Evolutionary conservation across 2,888 invertebrate species (phyloP), one percentile per base, ranked within the genome.

Genomic region (Drosophila meridiana): DNA sequence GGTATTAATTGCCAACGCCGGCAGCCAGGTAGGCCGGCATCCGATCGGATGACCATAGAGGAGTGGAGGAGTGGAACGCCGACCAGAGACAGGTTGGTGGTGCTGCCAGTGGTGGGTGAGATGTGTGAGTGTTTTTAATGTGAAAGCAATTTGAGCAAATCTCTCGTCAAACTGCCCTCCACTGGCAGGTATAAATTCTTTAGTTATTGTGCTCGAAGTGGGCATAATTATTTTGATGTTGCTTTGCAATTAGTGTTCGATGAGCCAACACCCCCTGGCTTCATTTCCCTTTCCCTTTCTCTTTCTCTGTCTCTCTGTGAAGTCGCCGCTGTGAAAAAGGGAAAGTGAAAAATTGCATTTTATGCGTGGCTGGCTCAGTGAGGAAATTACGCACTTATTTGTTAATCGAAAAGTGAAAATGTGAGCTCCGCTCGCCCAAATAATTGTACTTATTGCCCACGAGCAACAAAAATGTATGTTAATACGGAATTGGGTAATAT

Each of bases 141-240:
- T 85, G 83, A 84, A 86, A 83, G 84, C 83, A 85, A 89, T 91
- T 89, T 83, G 48, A 71, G 77, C 67, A 90, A 88, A 85, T 89
- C 84, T 78, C 79, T 78, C 69, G 70, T 80, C 84, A 80, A 84
- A 72, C 67, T 66, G 58, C 74, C 56, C 58, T 72, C 52, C 36
- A 57, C 56, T 76, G 79, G 69, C 82, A 89, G 79, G 90, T 82
- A 82, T 74, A 87, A 88, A 76, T 82, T 90, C 83, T 82, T 73
- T 72, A 73, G 78, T 82, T 88, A 80, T 86, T 91, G 84, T 83
- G 79, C 63, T 78, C 81, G 83, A 86, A 87, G 89, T 89, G 87
- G 85, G 83, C 91, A 90, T 91, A 91, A 92, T 91, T 92, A 91
- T 86, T 88, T 85, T 78, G 81, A 78, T 88, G 90, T 91, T 90